Conservation (phyloP, 53 echinoderm and acorn worm species). For the Holothuria scabra region DNA sequence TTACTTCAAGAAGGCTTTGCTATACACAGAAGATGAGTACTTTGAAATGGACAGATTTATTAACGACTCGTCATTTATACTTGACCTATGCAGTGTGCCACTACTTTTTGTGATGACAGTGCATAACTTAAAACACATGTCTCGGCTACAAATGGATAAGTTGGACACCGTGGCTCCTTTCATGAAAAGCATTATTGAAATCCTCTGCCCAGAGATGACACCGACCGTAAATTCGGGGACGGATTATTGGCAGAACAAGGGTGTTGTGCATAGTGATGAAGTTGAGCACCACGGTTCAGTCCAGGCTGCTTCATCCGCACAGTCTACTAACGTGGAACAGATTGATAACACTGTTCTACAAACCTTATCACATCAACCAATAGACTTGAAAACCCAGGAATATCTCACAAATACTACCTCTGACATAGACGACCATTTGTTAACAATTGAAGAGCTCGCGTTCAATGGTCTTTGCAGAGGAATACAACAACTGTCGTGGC, state of each 20-base stretch:
- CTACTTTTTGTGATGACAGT: conserved; percentile 5
- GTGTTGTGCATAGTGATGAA: no score
- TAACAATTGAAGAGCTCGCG: conserved; percentile 7
- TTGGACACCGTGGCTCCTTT: conserved; percentile 1
- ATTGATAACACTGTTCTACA: no score
- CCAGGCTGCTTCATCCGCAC: no score
- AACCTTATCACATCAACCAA: neutral
- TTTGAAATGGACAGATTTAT: neutral
- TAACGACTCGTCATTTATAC: neutral
- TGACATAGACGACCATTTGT: no score
- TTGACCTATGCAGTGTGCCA: neutral
- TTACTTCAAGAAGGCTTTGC: neutral
- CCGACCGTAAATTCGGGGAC: no score
- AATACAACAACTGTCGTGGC: conserved; percentile 8
- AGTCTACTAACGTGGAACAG: no score
- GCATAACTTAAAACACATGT: neutral
- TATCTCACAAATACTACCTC: neutral
- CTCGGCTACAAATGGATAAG: neutral
- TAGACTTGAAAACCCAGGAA: neutral
- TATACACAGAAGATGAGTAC: neutral
- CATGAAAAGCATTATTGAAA: neutral
- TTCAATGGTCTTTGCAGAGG: conserved; percentile 21
- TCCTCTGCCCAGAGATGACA: no score
- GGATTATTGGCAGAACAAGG: no score
- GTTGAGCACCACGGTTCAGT: no score